A percentile compares a stretch with the other conserved stretches of the same genome.
Conservation (phyloP, 1,140 invertebrate genomes). For the Maconellicoccus hirsutus region DNA sequence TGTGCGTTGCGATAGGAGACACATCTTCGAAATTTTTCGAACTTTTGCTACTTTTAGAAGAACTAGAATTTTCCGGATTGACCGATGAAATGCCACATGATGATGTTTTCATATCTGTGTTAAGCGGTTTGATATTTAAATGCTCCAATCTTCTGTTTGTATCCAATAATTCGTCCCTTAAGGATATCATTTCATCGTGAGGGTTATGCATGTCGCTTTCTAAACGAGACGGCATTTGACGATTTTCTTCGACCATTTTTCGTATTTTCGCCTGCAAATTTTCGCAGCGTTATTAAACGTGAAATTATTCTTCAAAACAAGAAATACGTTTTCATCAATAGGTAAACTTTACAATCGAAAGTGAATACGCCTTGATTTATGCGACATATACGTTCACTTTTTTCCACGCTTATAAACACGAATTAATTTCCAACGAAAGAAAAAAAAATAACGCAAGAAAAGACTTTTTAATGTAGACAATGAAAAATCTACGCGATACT, state of each 20-base stretch:
- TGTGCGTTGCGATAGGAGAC: constrained; percentile 4
- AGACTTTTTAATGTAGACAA: not conserved
- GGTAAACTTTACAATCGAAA: no score
- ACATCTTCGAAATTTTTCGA: constrained; percentile 15
- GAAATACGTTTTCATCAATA: no score
- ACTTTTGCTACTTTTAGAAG: constrained; percentile 16
- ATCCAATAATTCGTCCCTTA: constrained; percentile 43
- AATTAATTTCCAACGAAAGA: no score
- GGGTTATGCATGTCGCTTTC: constrained; percentile 49
- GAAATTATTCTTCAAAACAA: not conserved
- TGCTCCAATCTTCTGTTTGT: constrained; percentile 37
- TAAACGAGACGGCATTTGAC: constrained; percentile 46
- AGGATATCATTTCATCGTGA: constrained; percentile 43
- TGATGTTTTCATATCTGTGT: not conserved
- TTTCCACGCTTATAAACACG: no score
- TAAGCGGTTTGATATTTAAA: constrained; percentile 19
- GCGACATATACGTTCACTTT: no score
- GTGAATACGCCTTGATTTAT: no score
- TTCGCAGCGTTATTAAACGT: not conserved
- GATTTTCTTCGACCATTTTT: constrained; percentile 59
- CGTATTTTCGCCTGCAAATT: constrained; percentile 46
- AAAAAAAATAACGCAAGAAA: not conserved
- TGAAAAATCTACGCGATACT: not conserved
- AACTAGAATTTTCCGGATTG: constrained; percentile 5
- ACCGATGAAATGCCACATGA: not conserved